Evolutionary conservation across 2,888 invertebrate species (phyloP), one percentile per base, ranked within the genome.

Genomic region (Clitarchus hookeri): DNA sequence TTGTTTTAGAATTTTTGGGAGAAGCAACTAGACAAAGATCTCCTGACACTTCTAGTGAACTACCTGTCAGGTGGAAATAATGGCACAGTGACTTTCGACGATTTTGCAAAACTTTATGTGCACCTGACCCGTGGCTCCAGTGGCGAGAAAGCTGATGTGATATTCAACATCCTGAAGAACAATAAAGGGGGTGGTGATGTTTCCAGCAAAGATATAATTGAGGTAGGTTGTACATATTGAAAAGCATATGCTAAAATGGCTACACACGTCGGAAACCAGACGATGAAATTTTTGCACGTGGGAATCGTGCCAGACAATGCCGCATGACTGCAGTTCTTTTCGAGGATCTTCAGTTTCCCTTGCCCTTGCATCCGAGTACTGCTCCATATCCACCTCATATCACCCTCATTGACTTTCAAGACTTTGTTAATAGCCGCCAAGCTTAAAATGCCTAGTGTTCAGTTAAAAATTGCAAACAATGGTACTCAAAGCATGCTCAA

Each of bases 1-100:
- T 82, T 79, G 1, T 82, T 82, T 82, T 44, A 82, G 82, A 44
- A 44, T 44, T 44, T 82, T 27, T 82, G 82, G 82, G 36, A 82
- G 44, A 36, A 44, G 27, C 82, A 27, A 25, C 12, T 44, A 19
- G 82, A 82, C 44, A 27, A 27, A 27, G 36, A 82, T 44, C 82
- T 82, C 16, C n/a, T 82, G 82, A 36, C 82, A 16, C 36, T 82
- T 6, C 9, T 82, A 27, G 44, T 36, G 36, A 82, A 82, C 16
- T 82, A 82, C 23, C 27, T 82, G 16, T 27, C 82, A 6, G 36
- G 82, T 44, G 82, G 44, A 9, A 27, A 27, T 19, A 44, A 82
- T 36, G 44, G 44, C 36, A 44, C 44, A 36, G 82, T 82, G 19
- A 82, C 25, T 36, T 82, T 82, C 8, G 82, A 82, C 26, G 82